Evolutionary conservation across 1,140 invertebrate species (phyloP), one percentile per base, ranked within the genome.

Genomic region (Zophobas atratus): DNA sequence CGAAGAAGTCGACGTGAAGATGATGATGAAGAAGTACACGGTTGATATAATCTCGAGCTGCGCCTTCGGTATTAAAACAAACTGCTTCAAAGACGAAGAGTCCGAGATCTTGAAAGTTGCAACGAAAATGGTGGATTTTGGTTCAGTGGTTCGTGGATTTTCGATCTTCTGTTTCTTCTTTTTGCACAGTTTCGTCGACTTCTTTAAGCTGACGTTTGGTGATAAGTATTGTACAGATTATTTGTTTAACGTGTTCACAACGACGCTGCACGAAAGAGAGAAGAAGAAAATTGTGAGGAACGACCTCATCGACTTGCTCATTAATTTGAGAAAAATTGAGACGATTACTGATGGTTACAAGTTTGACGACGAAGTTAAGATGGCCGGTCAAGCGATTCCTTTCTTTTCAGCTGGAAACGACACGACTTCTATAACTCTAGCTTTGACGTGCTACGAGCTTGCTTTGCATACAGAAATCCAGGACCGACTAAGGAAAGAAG

Each of bases 241-340:
- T 77, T 79, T 86, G 33, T 49, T 56, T 34, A 75, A 75, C 5
- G 77, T 81, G 3, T 82, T 86, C 63, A 82, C 75, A 34, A 71
- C 82, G 0, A 76, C 78, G 20, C 20, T 20, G 20, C 20, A 20
- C 20, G 20, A 20, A 20, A 20, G 20, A 20, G 20, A 20, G 20
- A 20, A 20, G 20, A 20, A 20, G 20, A 20, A 20, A 20, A 20
- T 20, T 20, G 20, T 20, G 20, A 20, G 20, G 20, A 20, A 20
- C 20, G 20, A 20, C 20, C 20, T 20, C 20, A 20, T 20, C 20
- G 20, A 20, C 20, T 20, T 20, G 20, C 20, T 20, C 0, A 20
- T 20, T 20, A 20, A 20, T 20, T 20, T 20, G 20, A 20, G 20
- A 20, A 20, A 20, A 20, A 20, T 20, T 20, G 20, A 20, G 20